Conservation (phyloP, 2,888 invertebrate species). For the Cheilosia urbana region DNA sequence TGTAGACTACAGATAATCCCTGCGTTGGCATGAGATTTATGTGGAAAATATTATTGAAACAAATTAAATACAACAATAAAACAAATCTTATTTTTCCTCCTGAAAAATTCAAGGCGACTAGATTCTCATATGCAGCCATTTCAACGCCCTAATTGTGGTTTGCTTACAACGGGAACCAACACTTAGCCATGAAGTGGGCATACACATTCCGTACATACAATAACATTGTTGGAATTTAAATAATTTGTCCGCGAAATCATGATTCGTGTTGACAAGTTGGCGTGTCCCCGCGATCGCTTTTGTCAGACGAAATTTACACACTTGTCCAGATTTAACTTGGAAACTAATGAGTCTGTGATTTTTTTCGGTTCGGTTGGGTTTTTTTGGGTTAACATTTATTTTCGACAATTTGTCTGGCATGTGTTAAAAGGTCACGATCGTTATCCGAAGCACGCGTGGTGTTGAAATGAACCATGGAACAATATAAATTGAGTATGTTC, state of each 20-base stretch:
- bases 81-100: slow-evolving; percentile 8
- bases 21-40: slow-evolving; percentile 54
- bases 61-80: slow-evolving; percentile 36
- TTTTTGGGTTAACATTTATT: slow-evolving; percentile 16
- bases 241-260: slow-evolving; percentile 50
- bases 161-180: neutral
- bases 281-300: slow-evolving; percentile 36
- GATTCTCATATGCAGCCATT: slow-evolving; percentile 20
- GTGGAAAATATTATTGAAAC: slow-evolving; percentile 22
- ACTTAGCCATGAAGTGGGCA: too few species aligned
- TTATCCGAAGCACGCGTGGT: slow-evolving; percentile 18
- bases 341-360: slow-evolving; percentile 39
- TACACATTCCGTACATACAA: neutral
- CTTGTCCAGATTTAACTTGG: slow-evolving; percentile 35
- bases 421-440: slow-evolving; percentile 46
- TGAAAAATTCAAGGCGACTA: slow-evolving; percentile 12
- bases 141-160: slow-evolving; percentile 10
- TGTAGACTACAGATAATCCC: slow-evolving; percentile 47
- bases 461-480: slow-evolving; percentile 29
- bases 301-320: slow-evolving; percentile 28
- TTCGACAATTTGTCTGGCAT: neutral
- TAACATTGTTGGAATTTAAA: slow-evolving; percentile 39
- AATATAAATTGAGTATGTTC: slow-evolving; percentile 52
- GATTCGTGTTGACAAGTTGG: slow-evolving; percentile 63
- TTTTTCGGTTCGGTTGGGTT: neutral